Evolutionary conservation across 1,140 invertebrate species (phyloP), one percentile per base, ranked within the genome.

Genomic region (Musca domestica): DNA sequence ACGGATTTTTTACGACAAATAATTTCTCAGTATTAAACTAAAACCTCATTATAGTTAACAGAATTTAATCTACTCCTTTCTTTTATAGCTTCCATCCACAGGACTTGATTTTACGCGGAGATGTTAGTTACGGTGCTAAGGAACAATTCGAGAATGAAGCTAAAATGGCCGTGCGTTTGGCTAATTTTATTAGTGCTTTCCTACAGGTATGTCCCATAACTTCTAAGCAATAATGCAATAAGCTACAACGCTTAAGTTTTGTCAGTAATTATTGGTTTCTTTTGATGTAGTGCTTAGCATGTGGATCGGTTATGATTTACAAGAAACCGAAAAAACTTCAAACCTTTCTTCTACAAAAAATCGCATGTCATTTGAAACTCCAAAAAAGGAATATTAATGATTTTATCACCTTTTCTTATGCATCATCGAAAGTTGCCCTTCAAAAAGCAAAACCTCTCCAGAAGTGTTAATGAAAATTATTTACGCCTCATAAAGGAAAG

Each of bases 171-270:
- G 85, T 97, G 9, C 86, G 96, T 65, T 84, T 98, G 64, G 92
- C 96, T 0, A 98, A 99, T 81, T 98, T 98, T 78, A 91, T 98
- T 61, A 95, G 94, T 77, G 91, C 92, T 17, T 98, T 97, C 81
- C 82, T 97, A 69, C 96, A 98, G 87, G 88, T 92, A 80, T 73
- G 70, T 58, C 48, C 49, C 46, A 64, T 15, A n/a, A 56, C 54
- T 19, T n/a, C 48, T 49, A 66, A 69, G 52, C 34, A 23, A 34
- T 49, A 54, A 61, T n/a, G n/a, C n/a, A 27, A 34, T 34, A 61
- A n/a, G 30, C 22, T 27, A 64, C 6, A 2, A 30, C 19, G 9
- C n/a, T 23, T 19, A 25, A 12, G 20, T 63, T 63, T 9, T 34
- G n/a, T 30, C 14, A 19, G 10, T 20, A 54, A 54, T 54, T 54